Conservation (phyloP, 1,140 invertebrate species). For the Metaphire vulgaris region DNA sequence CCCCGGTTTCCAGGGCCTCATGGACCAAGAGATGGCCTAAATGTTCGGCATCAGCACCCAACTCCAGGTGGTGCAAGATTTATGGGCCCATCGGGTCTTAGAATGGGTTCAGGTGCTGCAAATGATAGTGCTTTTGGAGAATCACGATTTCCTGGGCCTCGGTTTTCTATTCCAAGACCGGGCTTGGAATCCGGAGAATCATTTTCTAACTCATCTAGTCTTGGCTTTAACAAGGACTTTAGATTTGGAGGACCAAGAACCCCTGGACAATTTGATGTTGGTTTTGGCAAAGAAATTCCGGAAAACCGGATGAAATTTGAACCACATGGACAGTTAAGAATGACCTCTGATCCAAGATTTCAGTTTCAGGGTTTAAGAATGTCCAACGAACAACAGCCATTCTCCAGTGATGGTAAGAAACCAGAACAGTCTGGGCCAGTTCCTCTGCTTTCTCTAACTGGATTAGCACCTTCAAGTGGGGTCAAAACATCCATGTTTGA, state of each 20-base stretch:
- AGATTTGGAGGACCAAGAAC: neutral
- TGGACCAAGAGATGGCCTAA: neutral
- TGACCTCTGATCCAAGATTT: too few relatives aligned
- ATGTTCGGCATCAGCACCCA: neutral
- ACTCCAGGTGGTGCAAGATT: neutral
- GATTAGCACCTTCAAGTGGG: neutral
- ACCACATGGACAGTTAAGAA: too few relatives aligned
- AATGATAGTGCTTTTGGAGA: neutral
- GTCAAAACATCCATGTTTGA: neutral
- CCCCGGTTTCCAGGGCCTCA: neutral
- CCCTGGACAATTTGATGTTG: neutral
- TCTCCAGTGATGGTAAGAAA: neutral
- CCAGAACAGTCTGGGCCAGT: neutral
- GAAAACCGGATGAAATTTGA: neutral
- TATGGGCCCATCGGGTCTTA: neutral
- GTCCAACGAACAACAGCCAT: too few relatives aligned
- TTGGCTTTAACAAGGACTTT: neutral
- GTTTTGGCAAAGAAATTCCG: neutral
- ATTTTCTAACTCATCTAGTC: neutral
- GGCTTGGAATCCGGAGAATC: neutral
- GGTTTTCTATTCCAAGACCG: neutral
- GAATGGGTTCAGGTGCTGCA: neutral
- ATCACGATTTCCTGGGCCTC: neutral
- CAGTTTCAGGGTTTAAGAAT: too few relatives aligned
- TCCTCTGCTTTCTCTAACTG: neutral